Evolutionary conservation across 1,140 invertebrate genomes (phyloP).

Genomic region (Stegodyphus mimosarum): DNA sequence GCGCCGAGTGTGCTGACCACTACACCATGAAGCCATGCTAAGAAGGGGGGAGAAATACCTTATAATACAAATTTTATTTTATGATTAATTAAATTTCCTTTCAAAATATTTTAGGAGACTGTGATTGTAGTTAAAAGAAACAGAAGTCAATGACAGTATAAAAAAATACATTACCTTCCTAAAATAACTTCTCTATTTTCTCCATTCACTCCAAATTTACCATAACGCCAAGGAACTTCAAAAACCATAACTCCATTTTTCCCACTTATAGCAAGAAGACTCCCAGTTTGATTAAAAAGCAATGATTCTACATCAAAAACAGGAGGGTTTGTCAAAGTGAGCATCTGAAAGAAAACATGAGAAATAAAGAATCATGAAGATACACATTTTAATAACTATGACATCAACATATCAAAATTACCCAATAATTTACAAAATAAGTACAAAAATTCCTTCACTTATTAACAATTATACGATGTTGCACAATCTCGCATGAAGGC

Average conservation of each 20-base stretch:
- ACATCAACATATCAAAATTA: no score
- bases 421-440: no score
- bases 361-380: neutral
- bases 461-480: no score
- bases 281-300: conserved; percentile 65
- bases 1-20: no score
- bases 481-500: no score
- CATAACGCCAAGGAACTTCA: conserved; percentile 68
- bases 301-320: conserved; percentile 67
- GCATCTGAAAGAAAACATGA: conserved; percentile 64
- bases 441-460: no score
- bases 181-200: conserved; percentile 15
- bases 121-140: no score
- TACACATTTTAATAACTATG: neutral
- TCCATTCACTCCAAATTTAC: conserved; percentile 58
- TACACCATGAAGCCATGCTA: no score
- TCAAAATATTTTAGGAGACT: conserved; percentile 9
- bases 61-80: no score
- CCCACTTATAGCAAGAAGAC: conserved; percentile 67
- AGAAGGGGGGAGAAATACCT: no score
- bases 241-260: conserved; percentile 66
- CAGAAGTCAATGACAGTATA: no score
- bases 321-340: conserved; percentile 67
- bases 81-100: conserved; percentile 15
- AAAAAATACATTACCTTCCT: conserved; percentile 60